phyloP scores from a whole-genome alignment of 2,888 invertebrate species.

The Idaea straminata region DNA sequence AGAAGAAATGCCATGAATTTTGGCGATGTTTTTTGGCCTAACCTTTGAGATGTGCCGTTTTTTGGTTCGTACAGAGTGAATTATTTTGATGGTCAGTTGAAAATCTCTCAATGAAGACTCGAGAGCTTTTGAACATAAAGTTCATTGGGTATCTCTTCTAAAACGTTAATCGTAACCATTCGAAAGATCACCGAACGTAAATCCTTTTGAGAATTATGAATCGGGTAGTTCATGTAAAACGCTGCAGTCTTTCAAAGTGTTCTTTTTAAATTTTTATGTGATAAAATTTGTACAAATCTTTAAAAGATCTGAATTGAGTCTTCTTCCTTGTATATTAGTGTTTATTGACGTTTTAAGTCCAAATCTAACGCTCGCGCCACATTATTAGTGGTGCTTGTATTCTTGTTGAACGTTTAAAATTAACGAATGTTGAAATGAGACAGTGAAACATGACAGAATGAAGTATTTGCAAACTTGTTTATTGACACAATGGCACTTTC shows the following conservation, averaged over 20 bases:
- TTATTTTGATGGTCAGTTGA: not conserved
- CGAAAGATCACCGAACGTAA: constrained; percentile 39
- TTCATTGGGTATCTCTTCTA: not conserved
- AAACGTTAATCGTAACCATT: constrained; percentile 6
- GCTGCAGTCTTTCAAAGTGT: constrained; percentile 51
- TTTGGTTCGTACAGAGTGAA: not conserved
- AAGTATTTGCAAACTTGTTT: too few species aligned
- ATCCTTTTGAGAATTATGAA: constrained; percentile 23
- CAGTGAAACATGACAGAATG: not conserved
- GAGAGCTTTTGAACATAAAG: not conserved
- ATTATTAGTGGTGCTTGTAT: constrained; percentile 34
- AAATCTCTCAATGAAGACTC: not conserved
- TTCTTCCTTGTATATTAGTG: constrained; percentile 62
- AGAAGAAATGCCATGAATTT: not conserved
- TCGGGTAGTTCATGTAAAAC: constrained; percentile 2
- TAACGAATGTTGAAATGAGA: not conserved
- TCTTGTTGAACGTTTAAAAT: constrained; percentile 20
- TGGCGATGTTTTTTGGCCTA: constrained; percentile 9
- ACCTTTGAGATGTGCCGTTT: not conserved
- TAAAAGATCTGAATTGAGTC: constrained; percentile 66
- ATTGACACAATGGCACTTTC: too few species aligned
- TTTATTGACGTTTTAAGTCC: constrained; percentile 62
- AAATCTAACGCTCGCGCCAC: constrained; percentile 37
- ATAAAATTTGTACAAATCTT: constrained; percentile 72
- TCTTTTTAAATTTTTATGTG: constrained; percentile 68